Evolutionary conservation across 2,797 vertebrate genomes (phyloP), one percentile per base, ranked within the genome.

Genomic region (Gadopsis bispinosus): DNA sequence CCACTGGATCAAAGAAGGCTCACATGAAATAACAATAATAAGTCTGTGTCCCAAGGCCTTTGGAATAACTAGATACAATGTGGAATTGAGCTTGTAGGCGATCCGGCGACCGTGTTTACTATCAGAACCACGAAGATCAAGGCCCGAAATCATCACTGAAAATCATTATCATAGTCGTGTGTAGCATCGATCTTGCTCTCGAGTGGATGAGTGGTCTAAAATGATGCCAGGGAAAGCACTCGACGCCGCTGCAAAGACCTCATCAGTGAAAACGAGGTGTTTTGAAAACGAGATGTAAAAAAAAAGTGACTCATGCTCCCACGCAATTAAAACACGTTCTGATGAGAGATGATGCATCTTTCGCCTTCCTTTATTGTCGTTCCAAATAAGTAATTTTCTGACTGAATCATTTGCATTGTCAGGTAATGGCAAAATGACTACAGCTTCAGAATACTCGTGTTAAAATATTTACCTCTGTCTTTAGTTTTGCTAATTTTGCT

Each of bases 121-220:
- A 80, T 76, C 66, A 77, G 60, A 76, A 80, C 45, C 60, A 31
- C 16, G 45, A 58, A 69, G 81, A 88, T 85, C 81, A 83, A 89
- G 74, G 80, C 85, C 85, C 45, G 43, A 47, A 79, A 87, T 84
- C 81, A 71, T 81, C 85, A 64, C 61, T 73, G 82, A 79, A 74
- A 89, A 87, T 83, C 86, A 85, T 83, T 86, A 73, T 76, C 75
- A 79, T 77, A 66, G 81, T 70, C 81, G 62, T 79, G 83, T 45
- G 84, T 64, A 19, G 75, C 77, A 88, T 89, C 69, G 75, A 88
- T 84, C 76, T 58, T 1, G 58, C 80, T 86, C 75, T 83, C 31
- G 12, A 86, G 83, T 81, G 88, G 86, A 84, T 88, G 88, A 91
- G 83, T 73, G 86, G 84, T 83, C 67, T 12, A 83, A 85, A 84